phyloP scores from a whole-genome alignment of 2,797 vertebrate genomes.

The Lepilemur septentrionalis region DNA sequence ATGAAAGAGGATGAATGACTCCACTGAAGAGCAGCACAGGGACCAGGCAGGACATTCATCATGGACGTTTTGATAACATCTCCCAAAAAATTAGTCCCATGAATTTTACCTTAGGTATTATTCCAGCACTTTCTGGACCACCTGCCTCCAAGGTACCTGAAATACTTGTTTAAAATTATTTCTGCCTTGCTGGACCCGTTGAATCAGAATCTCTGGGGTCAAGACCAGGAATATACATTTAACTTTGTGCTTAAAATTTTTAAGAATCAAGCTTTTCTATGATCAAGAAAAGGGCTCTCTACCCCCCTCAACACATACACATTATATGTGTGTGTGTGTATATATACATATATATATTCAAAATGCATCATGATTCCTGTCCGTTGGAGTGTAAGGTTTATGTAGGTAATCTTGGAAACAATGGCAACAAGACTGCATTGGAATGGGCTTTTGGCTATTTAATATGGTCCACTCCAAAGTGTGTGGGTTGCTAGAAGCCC shows the following conservation, averaged over 20 bases:
- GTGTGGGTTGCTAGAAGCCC: slow-evolving; percentile 98
- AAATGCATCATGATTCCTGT: slow-evolving; percentile 93
- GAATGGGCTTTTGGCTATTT: slow-evolving; percentile 95
- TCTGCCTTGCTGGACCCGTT: not conserved
- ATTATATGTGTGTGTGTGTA: too few species aligned
- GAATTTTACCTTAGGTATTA: not conserved
- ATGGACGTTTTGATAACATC: not conserved
- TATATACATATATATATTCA: too few species aligned
- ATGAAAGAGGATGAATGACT: not conserved
- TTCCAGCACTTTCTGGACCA: not conserved
- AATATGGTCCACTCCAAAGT: slow-evolving; percentile 94
- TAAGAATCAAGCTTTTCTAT: not conserved
- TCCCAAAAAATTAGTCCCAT: not conserved
- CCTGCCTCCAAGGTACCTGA: not conserved
- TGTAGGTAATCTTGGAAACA: slow-evolving; percentile 97
- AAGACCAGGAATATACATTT: not conserved
- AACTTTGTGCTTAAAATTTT: not conserved
- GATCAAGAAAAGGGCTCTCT: not conserved
- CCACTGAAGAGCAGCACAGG: not conserved
- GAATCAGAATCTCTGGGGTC: not conserved
- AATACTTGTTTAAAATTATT: slow-evolving; percentile 39
- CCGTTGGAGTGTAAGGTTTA: slow-evolving; percentile 98
- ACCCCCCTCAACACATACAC: too few species aligned
- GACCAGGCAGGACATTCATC: not conserved
- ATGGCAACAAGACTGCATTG: slow-evolving; percentile 97